Conservation (phyloP, 2,797 vertebrate genomes). For the Phrynocephalus guinanensis region DNA sequence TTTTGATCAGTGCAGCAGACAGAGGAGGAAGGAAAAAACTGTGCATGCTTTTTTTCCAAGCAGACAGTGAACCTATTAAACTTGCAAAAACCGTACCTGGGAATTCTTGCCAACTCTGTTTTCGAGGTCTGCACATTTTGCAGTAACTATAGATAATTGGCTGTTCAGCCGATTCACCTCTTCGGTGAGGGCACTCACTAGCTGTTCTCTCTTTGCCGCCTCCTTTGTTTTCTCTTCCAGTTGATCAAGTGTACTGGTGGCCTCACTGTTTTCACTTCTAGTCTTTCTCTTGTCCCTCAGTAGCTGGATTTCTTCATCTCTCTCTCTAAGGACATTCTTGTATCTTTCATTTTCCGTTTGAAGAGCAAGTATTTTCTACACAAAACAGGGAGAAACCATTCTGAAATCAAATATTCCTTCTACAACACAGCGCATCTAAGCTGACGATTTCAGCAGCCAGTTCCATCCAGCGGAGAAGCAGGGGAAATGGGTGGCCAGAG, state of each 20-base stretch:
- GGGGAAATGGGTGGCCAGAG: too few species aligned
- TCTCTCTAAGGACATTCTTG: slow-evolving; percentile 83
- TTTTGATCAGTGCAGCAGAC: neutral
- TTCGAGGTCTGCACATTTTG: slow-evolving; percentile 84
- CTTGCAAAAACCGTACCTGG: slow-evolving; percentile 72
- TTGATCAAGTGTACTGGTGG: slow-evolving; percentile 78
- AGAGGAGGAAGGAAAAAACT: neutral
- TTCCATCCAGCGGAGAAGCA: too few species aligned
- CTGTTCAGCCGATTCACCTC: slow-evolving; percentile 87
- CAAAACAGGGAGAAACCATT: slow-evolving; percentile 37
- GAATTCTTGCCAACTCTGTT: slow-evolving; percentile 56
- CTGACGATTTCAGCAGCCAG: too few species aligned
- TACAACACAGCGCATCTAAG: too few species aligned
- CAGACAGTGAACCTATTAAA: rapidly evolving
- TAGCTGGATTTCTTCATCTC: slow-evolving; percentile 87
- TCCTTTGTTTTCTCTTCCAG: slow-evolving; percentile 86
- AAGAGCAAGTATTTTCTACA: slow-evolving; percentile 90
- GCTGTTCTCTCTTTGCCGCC: slow-evolving; percentile 81
- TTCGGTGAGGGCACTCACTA: slow-evolving; percentile 83
- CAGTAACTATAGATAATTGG: slow-evolving; percentile 77
- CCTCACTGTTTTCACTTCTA: slow-evolving; percentile 73
- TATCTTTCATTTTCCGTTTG: slow-evolving; percentile 89
- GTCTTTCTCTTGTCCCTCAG: slow-evolving; percentile 84
- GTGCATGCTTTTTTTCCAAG: neutral
- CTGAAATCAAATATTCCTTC: neutral